Evolutionary conservation across 2,113 vertebrate species (phyloP).

Genomic region (Glaucomys volans): DNA sequence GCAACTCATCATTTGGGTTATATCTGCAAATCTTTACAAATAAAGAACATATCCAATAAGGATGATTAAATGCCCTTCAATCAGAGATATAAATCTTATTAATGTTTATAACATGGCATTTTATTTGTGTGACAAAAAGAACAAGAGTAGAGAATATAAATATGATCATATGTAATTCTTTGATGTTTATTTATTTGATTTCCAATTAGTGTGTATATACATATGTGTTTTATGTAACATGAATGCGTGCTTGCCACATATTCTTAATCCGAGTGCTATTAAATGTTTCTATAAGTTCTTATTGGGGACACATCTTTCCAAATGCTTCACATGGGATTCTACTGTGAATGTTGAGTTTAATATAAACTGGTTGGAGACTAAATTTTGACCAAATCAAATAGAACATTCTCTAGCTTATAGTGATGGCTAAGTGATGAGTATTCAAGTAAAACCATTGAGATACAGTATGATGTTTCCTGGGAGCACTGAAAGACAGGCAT

Average conservation of each 20-base stretch:
- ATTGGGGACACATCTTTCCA: not conserved
- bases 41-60: not conserved
- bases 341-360: not conserved
- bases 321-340: not conserved
- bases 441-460: not conserved
- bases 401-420: not conserved
- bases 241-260: not conserved
- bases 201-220: not conserved
- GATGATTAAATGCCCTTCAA: not conserved
- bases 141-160: not conserved
- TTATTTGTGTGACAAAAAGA: not conserved
- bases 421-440: conserved; percentile 36
- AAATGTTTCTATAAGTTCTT: not conserved
- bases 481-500: conserved; percentile 9
- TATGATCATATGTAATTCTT: not conserved
- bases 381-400: conserved; percentile 2
- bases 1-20: not conserved
- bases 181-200: not conserved
- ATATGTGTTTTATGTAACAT: not conserved
- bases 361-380: not conserved
- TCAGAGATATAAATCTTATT: not conserved
- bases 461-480: not conserved
- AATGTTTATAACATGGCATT: not conserved
- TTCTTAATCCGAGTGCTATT: not conserved
- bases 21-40: not conserved